phyloP scores from a whole-genome alignment of 2,113 vertebrate species.

The Vidua chalybeata region DNA sequence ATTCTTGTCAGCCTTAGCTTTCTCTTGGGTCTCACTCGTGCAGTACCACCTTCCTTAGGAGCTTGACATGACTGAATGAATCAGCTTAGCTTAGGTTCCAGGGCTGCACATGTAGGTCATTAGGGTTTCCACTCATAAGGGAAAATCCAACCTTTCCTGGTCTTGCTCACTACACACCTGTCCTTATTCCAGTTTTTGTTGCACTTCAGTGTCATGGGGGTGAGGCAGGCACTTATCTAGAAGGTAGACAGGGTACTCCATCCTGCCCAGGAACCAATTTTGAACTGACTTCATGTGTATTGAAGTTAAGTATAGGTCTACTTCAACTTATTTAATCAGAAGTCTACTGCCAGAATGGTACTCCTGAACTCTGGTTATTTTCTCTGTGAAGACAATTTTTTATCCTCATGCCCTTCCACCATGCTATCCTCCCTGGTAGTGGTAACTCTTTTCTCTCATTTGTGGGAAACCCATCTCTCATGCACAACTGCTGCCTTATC shows the following conservation, averaged over 20 bases:
- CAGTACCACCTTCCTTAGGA: not conserved
- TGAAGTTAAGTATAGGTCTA: not conserved
- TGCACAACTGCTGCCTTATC: not conserved
- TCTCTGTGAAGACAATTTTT: not conserved
- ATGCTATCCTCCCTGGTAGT: not conserved
- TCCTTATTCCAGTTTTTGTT: not conserved
- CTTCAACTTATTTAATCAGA: not conserved
- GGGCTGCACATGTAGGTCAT: not conserved
- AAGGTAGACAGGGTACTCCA: not conserved
- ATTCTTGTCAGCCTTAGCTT: not conserved
- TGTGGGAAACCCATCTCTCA: not conserved
- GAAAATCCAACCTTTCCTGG: not conserved
- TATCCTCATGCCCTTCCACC: not conserved
- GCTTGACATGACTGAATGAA: not conserved
- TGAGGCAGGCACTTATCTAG: not conserved
- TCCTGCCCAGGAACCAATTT: not conserved
- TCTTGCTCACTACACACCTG: accelerated
- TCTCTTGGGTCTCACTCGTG: not conserved
- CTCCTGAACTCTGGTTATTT: not conserved
- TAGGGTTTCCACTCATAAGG: not conserved
- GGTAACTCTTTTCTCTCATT: not conserved
- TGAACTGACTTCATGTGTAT: not conserved
- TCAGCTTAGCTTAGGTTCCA: not conserved
- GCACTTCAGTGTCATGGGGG: accelerated
- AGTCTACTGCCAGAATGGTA: not conserved